Evolutionary conservation across 2,113 vertebrate species (phyloP).

Genomic region (Indicator indicator): DNA sequence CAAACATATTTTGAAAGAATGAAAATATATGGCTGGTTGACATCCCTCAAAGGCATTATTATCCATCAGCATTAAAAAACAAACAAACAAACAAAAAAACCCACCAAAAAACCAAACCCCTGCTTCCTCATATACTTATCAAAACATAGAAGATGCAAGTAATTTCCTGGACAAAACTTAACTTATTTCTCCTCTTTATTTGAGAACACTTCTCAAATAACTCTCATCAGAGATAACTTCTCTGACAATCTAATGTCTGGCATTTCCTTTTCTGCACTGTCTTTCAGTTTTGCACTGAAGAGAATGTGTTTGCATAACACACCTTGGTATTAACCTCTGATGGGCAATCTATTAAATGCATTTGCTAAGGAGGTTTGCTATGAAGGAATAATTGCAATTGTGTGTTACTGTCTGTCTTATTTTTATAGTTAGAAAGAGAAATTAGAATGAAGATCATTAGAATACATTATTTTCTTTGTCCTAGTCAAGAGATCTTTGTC

Average conservation of each 20-base stretch:
- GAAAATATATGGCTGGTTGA: neutral
- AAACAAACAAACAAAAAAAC: neutral
- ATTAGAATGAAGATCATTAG: neutral
- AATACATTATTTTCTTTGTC: neutral
- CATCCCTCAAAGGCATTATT: neutral
- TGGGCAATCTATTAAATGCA: neutral
- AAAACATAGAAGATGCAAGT: neutral
- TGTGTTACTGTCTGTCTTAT: neutral
- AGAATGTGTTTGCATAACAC: neutral
- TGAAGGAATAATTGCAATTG: neutral
- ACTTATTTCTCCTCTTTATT: neutral
- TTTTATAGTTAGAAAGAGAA: neutral
- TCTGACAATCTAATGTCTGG: neutral
- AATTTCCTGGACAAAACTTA: neutral
- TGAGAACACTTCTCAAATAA: neutral
- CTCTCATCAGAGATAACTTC: neutral
- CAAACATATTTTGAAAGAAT: neutral
- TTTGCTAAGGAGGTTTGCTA: neutral
- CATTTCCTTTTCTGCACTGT: neutral
- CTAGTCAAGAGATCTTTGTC: neutral
- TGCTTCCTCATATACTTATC: neutral
- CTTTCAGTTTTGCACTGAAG: neutral
- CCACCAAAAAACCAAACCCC: neutral
- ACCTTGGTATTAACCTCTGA: neutral
- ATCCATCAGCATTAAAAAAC: neutral